Conservation (phyloP, 37 sponge, comb jelly and placozoan genomes). For the Beroe ovata region DNA sequence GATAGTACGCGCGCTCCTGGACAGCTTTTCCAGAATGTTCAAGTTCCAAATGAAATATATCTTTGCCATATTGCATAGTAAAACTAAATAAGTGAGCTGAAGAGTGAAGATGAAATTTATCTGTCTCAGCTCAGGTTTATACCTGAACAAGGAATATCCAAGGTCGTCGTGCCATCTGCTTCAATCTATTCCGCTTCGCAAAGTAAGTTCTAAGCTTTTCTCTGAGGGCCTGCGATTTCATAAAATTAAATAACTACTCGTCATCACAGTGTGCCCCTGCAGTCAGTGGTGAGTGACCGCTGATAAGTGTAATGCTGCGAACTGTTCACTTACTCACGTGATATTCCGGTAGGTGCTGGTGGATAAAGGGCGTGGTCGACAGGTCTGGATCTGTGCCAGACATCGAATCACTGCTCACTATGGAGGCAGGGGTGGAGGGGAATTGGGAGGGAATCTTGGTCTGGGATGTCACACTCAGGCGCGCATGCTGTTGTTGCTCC, state of each 20-base stretch:
- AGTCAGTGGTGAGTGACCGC: too few species aligned
- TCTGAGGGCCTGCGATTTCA: slow-evolving; percentile 44
- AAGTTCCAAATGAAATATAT: background rate
- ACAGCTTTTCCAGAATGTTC: background rate
- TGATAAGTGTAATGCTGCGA: too few species aligned
- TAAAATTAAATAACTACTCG: too few species aligned
- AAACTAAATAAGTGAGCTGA: too few species aligned
- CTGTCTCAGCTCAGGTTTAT: too few species aligned
- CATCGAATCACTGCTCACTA: background rate
- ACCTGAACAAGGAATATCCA: slow-evolving; percentile 53
- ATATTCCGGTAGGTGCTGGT: background rate
- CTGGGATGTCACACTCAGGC: background rate
- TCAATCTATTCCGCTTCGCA: background rate
- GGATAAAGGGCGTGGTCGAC: background rate
- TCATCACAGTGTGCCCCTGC: too few species aligned
- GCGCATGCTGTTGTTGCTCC: too few species aligned
- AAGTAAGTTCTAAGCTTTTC: slow-evolving; percentile 37
- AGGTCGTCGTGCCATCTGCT: background rate
- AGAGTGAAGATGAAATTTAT: too few species aligned
- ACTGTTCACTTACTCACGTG: background rate
- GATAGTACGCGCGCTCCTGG: background rate
- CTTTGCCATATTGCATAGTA: too few species aligned
- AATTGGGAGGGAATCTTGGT: background rate
- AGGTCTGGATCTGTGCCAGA: background rate
- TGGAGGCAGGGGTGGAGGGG: background rate